Base-by-base conservation (phyloP, 2,113 vertebrate genomes). In the Tyrannus savana region DNA sequence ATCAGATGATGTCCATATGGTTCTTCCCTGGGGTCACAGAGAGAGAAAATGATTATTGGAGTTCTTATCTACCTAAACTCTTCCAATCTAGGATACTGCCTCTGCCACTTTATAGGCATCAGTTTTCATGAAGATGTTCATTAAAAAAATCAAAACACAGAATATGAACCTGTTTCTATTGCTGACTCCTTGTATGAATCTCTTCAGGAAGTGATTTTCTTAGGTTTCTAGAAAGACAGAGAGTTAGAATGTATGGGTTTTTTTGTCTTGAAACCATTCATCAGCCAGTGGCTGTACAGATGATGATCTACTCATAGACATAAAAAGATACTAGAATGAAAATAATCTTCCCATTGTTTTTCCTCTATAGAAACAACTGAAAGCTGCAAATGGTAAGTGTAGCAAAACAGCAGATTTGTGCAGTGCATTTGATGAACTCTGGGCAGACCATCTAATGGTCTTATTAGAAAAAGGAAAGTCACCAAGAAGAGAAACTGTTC, bases 151-250 rank as follows among this genome's bases (percentile, higher is more conserved):
- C 25, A 81, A 87, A 89, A 53, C 18, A 25, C 21, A 56, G 8
- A n/a, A 33, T 0, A 0, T 31, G 14, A 67, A 86, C 17, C 1
- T 58, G 21, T 47, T 74, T 68, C 55, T 4, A 2, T 78, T 47
- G 56, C 15, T 83, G 30, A 27, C 23, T 66, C 3, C 23, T 53
- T 33, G 2, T 60, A 58, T 39, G 14, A 84, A 68, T 75, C 33
- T 84, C 60, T 94, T 89, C 24, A 75, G 64, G 5, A 44, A 60
- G 52, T 37, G 37, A 84, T 81, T 84, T 84, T 87, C 27, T 78
- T 37, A 19, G 11, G 3, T 78, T 67, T 90, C 67, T 84, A 46
- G 69, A 77, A 76, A 83, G 59, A 76, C 30, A 59, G 37, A 59
- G 90, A 74, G 47, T 27, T 16, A 72, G 50, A 90, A 73, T 31